Percentiles rank a stretch among this genome's conserved stretches.
phyloP scores from a whole-genome alignment of 2,113 vertebrate species.

The Donacobius atricapilla region DNA sequence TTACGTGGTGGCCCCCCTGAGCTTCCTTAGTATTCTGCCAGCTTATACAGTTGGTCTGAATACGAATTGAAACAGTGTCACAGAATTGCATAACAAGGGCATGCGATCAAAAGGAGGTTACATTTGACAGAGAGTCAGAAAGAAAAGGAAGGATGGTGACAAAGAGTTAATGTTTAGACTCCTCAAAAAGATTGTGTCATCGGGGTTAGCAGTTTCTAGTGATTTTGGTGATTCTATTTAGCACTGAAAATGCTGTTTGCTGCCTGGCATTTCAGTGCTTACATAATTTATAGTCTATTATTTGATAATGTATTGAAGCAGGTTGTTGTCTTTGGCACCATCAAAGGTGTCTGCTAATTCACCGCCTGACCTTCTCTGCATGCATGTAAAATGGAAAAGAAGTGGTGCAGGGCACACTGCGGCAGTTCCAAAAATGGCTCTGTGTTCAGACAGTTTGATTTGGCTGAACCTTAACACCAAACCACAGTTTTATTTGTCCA shows the following conservation, averaged over 20 bases:
- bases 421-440: not conserved
- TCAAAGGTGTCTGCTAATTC: conserved; percentile 54
- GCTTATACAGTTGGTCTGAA: not conserved
- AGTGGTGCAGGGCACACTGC: not conserved
- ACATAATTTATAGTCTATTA: conserved; percentile 60
- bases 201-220: not conserved
- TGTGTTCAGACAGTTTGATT: not conserved
- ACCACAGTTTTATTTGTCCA: not conserved
- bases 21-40: not conserved
- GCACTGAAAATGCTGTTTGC: conserved; percentile 25
- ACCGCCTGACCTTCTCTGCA: conserved; percentile 46
- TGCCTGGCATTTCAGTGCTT: conserved; percentile 55
- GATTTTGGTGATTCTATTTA: conserved; percentile 19
- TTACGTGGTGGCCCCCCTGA: accelerated
- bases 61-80: not conserved
- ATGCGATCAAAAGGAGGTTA: not conserved
- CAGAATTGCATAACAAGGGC: not conserved
- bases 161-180: not conserved
- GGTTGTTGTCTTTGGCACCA: conserved; percentile 50
- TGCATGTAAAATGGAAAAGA: not conserved
- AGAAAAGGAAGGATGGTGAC: not conserved
- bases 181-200: not conserved
- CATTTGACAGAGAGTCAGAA: not conserved
- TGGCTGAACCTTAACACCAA: not conserved
- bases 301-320: conserved; percentile 50